Evolutionary conservation across 1,140 invertebrate genomes (phyloP).

Genomic region (Camponotus floridanus): DNA sequence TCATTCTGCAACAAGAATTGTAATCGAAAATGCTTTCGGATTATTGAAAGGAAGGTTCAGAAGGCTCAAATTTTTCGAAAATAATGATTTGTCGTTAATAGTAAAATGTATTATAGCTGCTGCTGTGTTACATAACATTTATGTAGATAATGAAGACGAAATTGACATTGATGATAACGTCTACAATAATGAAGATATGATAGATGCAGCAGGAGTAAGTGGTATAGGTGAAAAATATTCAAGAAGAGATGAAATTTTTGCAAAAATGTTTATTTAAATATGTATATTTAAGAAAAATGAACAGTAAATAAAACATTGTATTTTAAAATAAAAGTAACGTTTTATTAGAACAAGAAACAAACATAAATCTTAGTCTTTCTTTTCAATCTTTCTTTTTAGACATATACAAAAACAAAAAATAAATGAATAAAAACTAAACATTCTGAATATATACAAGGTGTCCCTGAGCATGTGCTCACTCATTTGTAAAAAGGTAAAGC

Average conservation of each 20-base stretch:
- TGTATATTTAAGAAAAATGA: not conserved
- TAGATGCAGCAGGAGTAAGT: not conserved
- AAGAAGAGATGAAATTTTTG: not conserved
- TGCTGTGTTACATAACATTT: conserved; percentile 10
- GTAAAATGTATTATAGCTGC: not conserved
- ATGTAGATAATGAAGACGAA: not conserved
- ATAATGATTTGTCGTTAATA: not conserved
- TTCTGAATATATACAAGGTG: too few relatives aligned
- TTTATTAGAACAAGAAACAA: too few relatives aligned
- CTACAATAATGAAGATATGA: not conserved
- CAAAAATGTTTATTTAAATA: conserved; percentile 6
- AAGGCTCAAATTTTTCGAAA: not conserved
- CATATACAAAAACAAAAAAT: too few relatives aligned
- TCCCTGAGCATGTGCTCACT: too few relatives aligned
- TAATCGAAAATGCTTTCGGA: too few relatives aligned
- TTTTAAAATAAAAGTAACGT: not conserved
- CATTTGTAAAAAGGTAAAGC: too few relatives aligned
- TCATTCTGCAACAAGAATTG: too few relatives aligned
- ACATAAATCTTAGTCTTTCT: too few relatives aligned
- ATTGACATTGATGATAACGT: not conserved
- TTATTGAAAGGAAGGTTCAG: too few relatives aligned
- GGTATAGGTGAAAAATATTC: not conserved
- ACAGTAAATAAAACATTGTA: not conserved
- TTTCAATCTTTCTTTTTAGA: too few relatives aligned
- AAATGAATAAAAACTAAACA: too few relatives aligned